phyloP scores from a whole-genome alignment of 2,797 vertebrate genomes.

The Pelochelys cantorii region DNA sequence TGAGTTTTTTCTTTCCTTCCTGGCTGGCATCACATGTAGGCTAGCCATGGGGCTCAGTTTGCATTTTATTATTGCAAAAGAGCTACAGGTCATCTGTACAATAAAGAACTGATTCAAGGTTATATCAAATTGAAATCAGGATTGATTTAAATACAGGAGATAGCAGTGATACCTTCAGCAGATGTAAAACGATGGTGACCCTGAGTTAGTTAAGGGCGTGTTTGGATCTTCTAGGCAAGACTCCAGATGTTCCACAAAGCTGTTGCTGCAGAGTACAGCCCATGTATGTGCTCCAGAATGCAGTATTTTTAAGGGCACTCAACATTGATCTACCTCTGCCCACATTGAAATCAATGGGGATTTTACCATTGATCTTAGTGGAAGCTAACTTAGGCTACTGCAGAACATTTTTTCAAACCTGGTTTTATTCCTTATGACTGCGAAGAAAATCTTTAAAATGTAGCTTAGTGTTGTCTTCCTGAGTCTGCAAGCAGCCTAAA shows the following conservation, averaged over 20 bases:
- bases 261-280: background rate
- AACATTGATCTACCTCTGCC: background rate
- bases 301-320: background rate
- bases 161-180: background rate
- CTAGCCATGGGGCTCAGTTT: background rate
- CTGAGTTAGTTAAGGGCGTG: background rate
- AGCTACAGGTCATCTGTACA: background rate
- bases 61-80: background rate
- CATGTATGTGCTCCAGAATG: background rate
- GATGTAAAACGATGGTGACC: background rate
- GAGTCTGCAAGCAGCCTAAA: background rate
- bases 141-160: background rate
- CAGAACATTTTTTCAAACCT: fast-evolving
- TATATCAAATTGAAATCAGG: background rate
- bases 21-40: background rate
- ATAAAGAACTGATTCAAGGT: background rate
- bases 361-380: background rate
- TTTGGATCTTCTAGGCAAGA: background rate
- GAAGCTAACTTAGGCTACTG: background rate
- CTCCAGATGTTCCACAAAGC: background rate
- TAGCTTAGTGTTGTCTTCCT: background rate
- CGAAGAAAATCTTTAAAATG: background rate
- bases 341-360: background rate
- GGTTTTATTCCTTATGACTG: background rate
- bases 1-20: background rate